Percentiles rank a stretch among this genome's conserved stretches.
Conservation (phyloP, 2,888 invertebrate species). For the Papilio elwesi region DNA sequence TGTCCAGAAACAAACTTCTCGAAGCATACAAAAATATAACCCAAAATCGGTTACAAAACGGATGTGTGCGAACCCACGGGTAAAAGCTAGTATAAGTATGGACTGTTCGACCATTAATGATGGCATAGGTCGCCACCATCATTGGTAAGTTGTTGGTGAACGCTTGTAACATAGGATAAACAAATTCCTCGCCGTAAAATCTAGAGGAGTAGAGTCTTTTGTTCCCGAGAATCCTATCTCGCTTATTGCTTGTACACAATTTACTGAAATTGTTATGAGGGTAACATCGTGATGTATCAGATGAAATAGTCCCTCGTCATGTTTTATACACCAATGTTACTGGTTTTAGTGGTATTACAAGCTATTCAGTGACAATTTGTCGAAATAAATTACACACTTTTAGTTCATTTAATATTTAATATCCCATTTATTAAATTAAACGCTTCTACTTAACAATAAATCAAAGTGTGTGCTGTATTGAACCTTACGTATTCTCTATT, state of each 20-base stretch:
- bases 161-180: background rate
- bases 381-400: too few relatives aligned
- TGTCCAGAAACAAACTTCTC: too few relatives aligned
- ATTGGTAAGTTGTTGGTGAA: too few relatives aligned
- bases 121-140: too few relatives aligned
- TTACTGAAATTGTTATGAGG: conserved; percentile 23
- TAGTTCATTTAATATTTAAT: too few relatives aligned
- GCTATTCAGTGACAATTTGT: background rate
- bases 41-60: too few relatives aligned
- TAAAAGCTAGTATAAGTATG: background rate
- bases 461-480: too few relatives aligned
- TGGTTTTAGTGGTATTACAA: background rate
- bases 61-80: too few relatives aligned
- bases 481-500: too few relatives aligned
- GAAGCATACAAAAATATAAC: too few relatives aligned
- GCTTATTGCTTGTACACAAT: conserved; percentile 31
- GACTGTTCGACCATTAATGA: background rate
- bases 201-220: conserved; percentile 4
- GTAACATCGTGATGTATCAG: background rate
- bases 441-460: too few relatives aligned
- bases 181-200: background rate
- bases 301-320: background rate
- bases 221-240: conserved; percentile 9
- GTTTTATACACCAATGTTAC: background rate
- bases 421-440: too few relatives aligned